Conservation (phyloP, 2,797 vertebrate genomes). For the Pangasius larnaudii region DNA sequence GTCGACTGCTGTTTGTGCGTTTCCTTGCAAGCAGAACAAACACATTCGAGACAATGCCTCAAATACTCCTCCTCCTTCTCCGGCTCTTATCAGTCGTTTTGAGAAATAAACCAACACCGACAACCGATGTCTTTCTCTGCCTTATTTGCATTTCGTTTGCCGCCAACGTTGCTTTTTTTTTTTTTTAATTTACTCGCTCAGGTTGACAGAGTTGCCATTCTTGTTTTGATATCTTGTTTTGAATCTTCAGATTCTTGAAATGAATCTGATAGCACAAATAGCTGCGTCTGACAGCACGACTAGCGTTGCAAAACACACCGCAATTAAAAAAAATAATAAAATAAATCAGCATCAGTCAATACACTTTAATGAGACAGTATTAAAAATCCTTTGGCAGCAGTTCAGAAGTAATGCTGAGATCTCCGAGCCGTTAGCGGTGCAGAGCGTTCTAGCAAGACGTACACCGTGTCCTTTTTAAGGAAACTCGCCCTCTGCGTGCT, state of each 20-base stretch:
- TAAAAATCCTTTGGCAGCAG: not conserved
- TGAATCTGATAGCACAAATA: not conserved
- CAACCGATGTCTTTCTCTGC: not conserved
- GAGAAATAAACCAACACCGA: not conserved
- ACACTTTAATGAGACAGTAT: not conserved
- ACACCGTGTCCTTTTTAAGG: not conserved
- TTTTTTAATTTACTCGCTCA: not conserved
- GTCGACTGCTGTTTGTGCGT: not conserved
- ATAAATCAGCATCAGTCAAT: not conserved
- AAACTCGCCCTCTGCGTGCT: not conserved
- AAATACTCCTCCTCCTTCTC: not conserved
- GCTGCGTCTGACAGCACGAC: not conserved
- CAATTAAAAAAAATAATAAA: no score
- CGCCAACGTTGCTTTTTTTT: not conserved
- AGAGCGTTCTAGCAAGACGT: not conserved
- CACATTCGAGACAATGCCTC: not conserved
- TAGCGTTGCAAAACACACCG: not conserved
- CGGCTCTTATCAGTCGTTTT: not conserved
- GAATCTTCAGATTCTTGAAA: not conserved
- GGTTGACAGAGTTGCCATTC: not conserved
- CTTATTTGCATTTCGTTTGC: slow-evolving; percentile 1
- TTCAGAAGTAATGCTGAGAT: not conserved
- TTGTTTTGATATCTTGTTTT: not conserved
- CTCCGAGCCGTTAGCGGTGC: not conserved
- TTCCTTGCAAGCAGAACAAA: not conserved